Evolutionary conservation across 1,140 invertebrate genomes (phyloP), one percentile per base, ranked within the genome.

Genomic region (Proales similis): DNA sequence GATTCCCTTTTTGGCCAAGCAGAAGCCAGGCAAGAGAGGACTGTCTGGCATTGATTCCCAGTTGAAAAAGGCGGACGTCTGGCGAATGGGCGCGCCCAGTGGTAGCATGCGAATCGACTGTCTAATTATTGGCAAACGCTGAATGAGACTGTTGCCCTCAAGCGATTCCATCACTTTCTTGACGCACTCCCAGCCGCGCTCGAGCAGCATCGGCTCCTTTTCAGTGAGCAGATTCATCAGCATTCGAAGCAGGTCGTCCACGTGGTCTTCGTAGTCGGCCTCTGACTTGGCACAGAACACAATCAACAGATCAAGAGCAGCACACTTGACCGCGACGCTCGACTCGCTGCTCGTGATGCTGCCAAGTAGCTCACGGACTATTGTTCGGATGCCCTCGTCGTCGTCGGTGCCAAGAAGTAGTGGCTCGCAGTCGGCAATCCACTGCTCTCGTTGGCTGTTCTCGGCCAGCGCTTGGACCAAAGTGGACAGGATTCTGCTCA

Each of bases 381-480:
- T 85, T 39, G 85, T 84, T 47, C 88, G 79, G 1, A 93, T 84
- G 20, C 90, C 90, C 39, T 67, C 24, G 1, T 83, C 81, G 70
- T 93, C 87, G 70, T 92, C 87, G 0, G 81, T 81, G 0, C 92
- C 90, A 63, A 96, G 74, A 45, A 97, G 83, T 4, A 97, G 90
- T 36, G 85, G 82, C 72, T 91, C 85, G 72, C 92, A 96, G 73
- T 95, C 89, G 68, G 88, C 86, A n/a, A 92, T 72, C 51, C 51
- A 57, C 75, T 93, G 82, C 78, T 83, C 65, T 11, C n/a, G 5
- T 36, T 38, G 24, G 2, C 24, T 24, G 26, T 22, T 57, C 1
- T 17, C 2, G 64, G 82, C 82, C 4, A 94, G 75, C 9, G 88
- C 85, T 1, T 82, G 81, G 61, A 95, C 79, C 43, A 97, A 77